A percentile compares a stretch with the other conserved stretches of the same genome.
phyloP scores from a whole-genome alignment of 2,888 invertebrate genomes.

The Nasonovia ribisnigri region DNA sequence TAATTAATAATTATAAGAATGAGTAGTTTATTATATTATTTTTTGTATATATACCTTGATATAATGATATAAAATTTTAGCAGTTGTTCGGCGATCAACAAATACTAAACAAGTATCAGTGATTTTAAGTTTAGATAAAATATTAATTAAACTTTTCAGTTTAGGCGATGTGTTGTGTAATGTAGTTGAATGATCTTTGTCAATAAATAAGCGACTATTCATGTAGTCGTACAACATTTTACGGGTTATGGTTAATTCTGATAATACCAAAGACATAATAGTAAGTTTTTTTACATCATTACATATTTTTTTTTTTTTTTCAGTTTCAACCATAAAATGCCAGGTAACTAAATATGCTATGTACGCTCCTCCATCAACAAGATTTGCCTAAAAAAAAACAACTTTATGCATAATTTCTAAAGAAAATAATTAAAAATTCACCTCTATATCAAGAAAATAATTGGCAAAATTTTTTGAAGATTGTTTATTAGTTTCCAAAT shows the following conservation, averaged over 20 bases:
- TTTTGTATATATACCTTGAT: conserved; percentile 71
- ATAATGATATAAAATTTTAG: conserved; percentile 81
- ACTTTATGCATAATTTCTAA: neutral
- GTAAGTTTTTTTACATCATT: neutral
- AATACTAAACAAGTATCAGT: conserved; percentile 75
- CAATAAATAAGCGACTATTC: neutral
- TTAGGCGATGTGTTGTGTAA: conserved; percentile 75
- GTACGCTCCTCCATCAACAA: conserved; percentile 38
- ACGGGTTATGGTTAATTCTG: conserved; percentile 48
- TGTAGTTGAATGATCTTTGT: conserved; percentile 66
- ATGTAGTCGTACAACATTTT: conserved; percentile 58
- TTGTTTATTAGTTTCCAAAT: conserved; percentile 1
- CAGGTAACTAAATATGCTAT: conserved; percentile 37
- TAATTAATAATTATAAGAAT: neutral
- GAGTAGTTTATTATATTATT: neutral
- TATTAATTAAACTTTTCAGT: conserved; percentile 75
- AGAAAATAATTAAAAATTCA: neutral
- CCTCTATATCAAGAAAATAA: conserved; percentile 49
- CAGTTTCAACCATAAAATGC: conserved; percentile 55
- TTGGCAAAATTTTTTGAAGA: conserved; percentile 13
- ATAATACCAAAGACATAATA: neutral
- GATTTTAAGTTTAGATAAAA: conserved; percentile 73
- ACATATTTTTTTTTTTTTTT: conserved; percentile 48
- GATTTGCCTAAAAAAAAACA: conserved; percentile 38
- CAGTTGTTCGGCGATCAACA: conserved; percentile 80